Evolutionary conservation across 2,113 vertebrate genomes (phyloP), one percentile per base, ranked within the genome.

Genomic region (Dromiciops gliroides): DNA sequence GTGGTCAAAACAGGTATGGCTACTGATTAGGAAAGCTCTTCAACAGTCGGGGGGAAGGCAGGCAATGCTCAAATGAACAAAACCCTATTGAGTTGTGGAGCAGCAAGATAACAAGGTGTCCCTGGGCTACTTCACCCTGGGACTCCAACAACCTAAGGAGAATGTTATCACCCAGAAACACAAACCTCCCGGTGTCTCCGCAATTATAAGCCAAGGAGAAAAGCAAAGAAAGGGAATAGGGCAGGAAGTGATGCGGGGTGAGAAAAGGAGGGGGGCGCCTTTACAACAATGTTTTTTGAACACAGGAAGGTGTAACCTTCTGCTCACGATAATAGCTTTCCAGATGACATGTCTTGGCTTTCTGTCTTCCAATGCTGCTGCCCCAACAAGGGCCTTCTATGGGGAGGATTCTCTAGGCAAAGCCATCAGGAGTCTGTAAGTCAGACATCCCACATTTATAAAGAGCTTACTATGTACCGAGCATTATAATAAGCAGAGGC

Each of bases 121-220:
- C 96, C 95, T 10, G 93, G 91, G 97, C 96, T 97, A 93, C 92
- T 1, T 0, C 52, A 97, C 90, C 96, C 90, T 52, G 91, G 95
- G 94, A 93, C 95, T 95, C n/a, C 94, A 16, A 1, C 95, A 89
- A 91, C 96, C 95, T 24, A 31, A 91, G 92, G 50, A 93, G 91
- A 90, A 0, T 0, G 28, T 98, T 98, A 98, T 98, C 98, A 48
- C 94, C 83, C 44, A 1, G 0, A 94, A 98, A 98, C 98, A 98
- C 96, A 98, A 26, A 95, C 96, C 91, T 94, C 10, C 19, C 94
- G 0, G 96, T 49, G 92, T 44, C 97, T 97, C 67, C 94, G 95
- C 56, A 97, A 97, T 96, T 67, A 97, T 89, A 97, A 92, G 94
- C 92, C 91, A 49, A 95, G 96, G 95, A 97, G 91, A 94, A 96